Percentiles rank a stretch among this genome's conserved stretches.
Evolutionary conservation across 2,888 invertebrate species (phyloP).

Genomic region (Priocnemis perturbator): DNA sequence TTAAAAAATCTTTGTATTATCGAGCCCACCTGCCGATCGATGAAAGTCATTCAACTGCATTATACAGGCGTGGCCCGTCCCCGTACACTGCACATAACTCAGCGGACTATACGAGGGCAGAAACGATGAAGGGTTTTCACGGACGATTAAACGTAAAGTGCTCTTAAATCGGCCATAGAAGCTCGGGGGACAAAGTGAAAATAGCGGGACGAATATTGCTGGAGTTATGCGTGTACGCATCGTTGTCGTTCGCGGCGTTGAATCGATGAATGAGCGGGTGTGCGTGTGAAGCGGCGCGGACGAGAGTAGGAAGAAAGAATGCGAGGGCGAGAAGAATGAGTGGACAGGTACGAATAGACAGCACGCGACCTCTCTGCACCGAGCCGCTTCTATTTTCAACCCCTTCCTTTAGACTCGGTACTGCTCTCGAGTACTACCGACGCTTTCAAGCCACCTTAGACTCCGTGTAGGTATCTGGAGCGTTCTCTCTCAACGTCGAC

Average conservation of each 20-base stretch:
- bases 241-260: background rate
- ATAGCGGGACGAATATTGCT: background rate
- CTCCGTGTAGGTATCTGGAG: slow-evolving; percentile 1
- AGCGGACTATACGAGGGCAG: slow-evolving; percentile 20
- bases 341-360: slow-evolving; percentile 2
- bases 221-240: background rate
- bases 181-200: slow-evolving; percentile 5
- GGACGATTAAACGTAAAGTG: slow-evolving; percentile 32
- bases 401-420: slow-evolving; percentile 2
- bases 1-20: background rate
- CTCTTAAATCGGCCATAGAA: slow-evolving; percentile 16
- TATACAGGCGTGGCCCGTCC: slow-evolving; percentile 16
- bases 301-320: background rate
- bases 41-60: slow-evolving; percentile 30
- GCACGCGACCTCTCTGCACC: slow-evolving; percentile 3
- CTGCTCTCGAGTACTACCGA: slow-evolving; percentile 3
- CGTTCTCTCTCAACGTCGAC: slow-evolving; percentile 5
- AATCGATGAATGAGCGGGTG: slow-evolving; percentile 3
- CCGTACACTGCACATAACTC: slow-evolving; percentile 17
- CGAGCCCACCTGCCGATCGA: slow-evolving; percentile 28
- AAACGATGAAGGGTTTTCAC: slow-evolving; percentile 28
- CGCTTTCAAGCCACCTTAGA: slow-evolving; percentile 4
- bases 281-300: background rate
- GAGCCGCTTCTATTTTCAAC: background rate
- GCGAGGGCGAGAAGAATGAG: background rate